Percentiles rank a stretch among this genome's conserved stretches.
Evolutionary conservation across 2,888 invertebrate species (phyloP).

Genomic region (Agonopterix subpropinquella): DNA sequence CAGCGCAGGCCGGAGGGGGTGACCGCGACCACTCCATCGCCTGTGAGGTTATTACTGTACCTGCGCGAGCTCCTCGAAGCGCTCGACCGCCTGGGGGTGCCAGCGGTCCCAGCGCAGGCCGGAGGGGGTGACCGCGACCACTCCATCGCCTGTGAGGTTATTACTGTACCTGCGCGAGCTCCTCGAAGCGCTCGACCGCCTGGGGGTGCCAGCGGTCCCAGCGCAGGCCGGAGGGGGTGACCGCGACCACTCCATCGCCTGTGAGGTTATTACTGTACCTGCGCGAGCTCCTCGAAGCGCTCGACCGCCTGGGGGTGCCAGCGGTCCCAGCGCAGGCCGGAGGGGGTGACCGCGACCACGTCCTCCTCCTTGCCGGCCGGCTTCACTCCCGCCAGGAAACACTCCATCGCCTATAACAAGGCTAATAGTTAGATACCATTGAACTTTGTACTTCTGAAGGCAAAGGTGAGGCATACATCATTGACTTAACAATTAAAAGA

Average conservation of each 20-base stretch:
- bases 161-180: no score
- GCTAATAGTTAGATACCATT: background rate
- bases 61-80: slow-evolving; percentile 84
- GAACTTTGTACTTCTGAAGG: no score
- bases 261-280: slow-evolving; percentile 44
- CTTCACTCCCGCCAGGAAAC: slow-evolving; percentile 84
- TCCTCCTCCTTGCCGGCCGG: slow-evolving; percentile 51
- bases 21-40: no score
- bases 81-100: slow-evolving; percentile 78
- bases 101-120: no score
- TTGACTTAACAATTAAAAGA: no score
- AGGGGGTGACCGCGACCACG: slow-evolving; percentile 31
- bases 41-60: no score
- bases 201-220: slow-evolving; percentile 77
- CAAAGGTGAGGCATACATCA: no score
- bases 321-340: slow-evolving; percentile 52
- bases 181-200: slow-evolving; percentile 81
- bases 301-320: slow-evolving; percentile 80
- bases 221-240: slow-evolving; percentile 39
- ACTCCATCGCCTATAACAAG: slow-evolving; percentile 86
- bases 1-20: no score
- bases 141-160: no score
- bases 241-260: slow-evolving; percentile 28
- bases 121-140: no score
- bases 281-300: slow-evolving; percentile 81